Conservation (phyloP, 2,888 invertebrate species). For the Chydorus sphaericus region DNA sequence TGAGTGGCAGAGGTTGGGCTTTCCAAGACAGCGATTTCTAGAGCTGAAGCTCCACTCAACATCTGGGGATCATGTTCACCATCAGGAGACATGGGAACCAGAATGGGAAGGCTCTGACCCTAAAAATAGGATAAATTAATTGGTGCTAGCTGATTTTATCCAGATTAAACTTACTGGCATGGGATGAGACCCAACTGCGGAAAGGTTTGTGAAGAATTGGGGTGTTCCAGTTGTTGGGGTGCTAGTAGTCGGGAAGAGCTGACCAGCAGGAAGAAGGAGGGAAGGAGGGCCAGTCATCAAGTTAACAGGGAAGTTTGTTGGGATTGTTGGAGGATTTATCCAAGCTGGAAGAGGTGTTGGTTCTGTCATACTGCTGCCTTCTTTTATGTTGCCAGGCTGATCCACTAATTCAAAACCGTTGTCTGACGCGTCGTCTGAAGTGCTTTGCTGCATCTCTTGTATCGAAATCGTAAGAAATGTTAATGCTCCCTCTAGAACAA, state of each 20-base stretch:
- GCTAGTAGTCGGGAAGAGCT: not conserved
- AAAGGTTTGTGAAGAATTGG: not conserved
- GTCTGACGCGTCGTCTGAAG: conserved; percentile 4
- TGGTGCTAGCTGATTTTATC: not conserved
- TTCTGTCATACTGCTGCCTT: not conserved
- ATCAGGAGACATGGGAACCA: not conserved
- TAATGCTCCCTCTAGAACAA: not conserved
- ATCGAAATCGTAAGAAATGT: not conserved
- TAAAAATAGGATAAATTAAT: not conserved
- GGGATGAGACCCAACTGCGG: not conserved
- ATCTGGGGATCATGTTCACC: not conserved
- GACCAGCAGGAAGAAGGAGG: not conserved
- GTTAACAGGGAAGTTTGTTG: not conserved
- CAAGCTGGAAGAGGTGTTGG: not conserved
- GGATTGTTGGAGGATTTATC: not conserved
- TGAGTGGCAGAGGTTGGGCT: not conserved
- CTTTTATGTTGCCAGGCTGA: not conserved
- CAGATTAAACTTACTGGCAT: not conserved
- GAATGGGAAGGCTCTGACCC: not conserved
- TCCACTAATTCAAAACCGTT: conserved; percentile 14
- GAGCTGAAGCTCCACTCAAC: not conserved
- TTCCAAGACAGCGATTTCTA: not conserved
- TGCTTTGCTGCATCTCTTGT: not conserved
- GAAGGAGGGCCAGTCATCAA: conserved; percentile 1
- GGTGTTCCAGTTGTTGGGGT: not conserved